A percentile compares a stretch with the other conserved stretches of the same genome.
Evolutionary conservation across 2,113 vertebrate species (phyloP).

Genomic region (Phalacrocorax brasilianus): DNA sequence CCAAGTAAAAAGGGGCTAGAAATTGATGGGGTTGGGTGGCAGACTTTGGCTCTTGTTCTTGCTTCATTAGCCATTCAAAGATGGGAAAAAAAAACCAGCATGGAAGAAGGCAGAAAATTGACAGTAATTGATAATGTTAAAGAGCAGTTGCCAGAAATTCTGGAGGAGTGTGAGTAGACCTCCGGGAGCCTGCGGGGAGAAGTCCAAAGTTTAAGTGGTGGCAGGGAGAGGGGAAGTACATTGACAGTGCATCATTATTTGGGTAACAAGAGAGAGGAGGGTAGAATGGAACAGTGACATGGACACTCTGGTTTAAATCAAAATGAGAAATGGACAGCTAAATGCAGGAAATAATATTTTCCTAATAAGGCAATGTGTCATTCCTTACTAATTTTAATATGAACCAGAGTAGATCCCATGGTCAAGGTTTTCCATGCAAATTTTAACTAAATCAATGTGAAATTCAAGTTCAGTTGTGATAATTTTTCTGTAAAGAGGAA

Average conservation of each 20-base stretch:
- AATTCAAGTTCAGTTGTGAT: neutral
- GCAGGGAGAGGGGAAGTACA: neutral
- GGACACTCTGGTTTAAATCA: neutral
- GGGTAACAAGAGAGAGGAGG: neutral
- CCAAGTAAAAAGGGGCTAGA: neutral
- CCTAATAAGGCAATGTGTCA: neutral
- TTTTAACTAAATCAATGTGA: neutral
- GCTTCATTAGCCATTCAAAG: neutral
- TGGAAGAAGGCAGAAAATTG: neutral
- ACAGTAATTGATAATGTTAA: neutral
- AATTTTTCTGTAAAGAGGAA: neutral
- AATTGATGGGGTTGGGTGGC: neutral
- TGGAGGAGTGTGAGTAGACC: neutral
- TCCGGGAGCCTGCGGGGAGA: neutral
- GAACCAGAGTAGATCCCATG: neutral
- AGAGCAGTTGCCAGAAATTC: neutral
- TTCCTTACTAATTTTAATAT: neutral
- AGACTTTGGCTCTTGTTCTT: neutral
- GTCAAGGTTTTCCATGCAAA: neutral
- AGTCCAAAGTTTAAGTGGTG: neutral
- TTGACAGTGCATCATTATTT: neutral
- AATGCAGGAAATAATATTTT: neutral
- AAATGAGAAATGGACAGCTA: neutral
- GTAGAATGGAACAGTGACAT: neutral
- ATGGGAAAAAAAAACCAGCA: rapidly evolving